These are phyloP conservation scores for Calidris pygmaea DNA, from an alignment of 2,113 vertebrate genomes.

Conservation along the genomic window DNA sequence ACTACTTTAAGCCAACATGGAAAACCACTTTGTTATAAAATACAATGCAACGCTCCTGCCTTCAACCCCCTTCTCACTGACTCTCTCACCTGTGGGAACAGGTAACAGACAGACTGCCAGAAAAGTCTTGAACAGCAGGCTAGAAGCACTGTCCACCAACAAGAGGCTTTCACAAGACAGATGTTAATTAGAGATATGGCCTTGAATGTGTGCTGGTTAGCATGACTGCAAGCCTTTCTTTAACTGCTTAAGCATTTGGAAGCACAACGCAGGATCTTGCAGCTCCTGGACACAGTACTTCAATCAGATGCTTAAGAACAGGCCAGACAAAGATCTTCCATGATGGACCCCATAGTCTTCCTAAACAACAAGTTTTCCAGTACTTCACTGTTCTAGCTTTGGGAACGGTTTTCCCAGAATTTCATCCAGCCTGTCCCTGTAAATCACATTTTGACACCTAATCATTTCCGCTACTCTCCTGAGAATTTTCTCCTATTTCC, in stretches of 20 bases:
- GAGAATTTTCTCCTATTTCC: neutral
- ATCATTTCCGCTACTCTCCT: neutral
- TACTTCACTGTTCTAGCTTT: neutral
- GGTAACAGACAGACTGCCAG: neutral
- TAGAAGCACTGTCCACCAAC: neutral
- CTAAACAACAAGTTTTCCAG: neutral
- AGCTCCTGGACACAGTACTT: neutral
- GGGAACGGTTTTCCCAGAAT: neutral
- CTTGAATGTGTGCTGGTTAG: neutral
- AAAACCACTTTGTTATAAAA: neutral
- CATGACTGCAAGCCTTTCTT: neutral
- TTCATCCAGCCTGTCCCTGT: neutral
- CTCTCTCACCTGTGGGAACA: neutral
- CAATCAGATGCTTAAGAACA: neutral
- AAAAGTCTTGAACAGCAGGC: neutral
- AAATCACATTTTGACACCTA: neutral
- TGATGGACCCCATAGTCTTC: neutral
- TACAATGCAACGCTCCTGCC: neutral
- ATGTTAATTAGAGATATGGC: neutral
- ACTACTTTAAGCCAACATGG: neutral
- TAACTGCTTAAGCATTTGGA: neutral
- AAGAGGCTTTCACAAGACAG: neutral
- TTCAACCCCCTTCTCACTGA: neutral
- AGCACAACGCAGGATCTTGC: neutral
- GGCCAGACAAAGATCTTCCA: neutral